Evolutionary conservation across 1,140 invertebrate genomes (phyloP), one percentile per base, ranked within the genome.

Genomic region (Microplitis demolitor): DNA sequence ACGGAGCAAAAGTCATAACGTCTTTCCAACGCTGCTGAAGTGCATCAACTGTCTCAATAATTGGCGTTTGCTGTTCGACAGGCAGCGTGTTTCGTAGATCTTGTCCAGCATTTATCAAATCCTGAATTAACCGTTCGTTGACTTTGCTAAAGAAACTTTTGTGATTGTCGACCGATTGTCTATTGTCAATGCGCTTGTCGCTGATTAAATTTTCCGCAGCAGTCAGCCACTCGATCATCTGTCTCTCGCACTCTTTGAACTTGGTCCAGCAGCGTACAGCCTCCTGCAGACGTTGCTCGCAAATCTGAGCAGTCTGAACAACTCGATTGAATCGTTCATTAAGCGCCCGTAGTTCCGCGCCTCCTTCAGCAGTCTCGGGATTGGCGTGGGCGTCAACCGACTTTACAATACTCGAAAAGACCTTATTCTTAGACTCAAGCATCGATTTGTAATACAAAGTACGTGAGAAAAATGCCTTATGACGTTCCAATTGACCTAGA

Each of bases 341-440:
- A 0, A 97, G 81, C 63, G 93, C 88, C 35, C 91, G 89, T 90
- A 98, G 93, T 16, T 91, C 90, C 1, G 88, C 84, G 5, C 92
- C 90, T 73, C 93, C 91, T 14, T 93, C 91, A 0, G 89, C 89
- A 3, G 92, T 92, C 77, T 95, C 92, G 4, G 93, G 92, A 71
- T 92, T 91, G 74, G 92, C 91, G 70, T 91, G 88, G 64, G 78
- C 79, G 60, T 93, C 91, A 3, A 94, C 91, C 0, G 93, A 90
- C 78, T 93, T 93, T 0, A 94, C 88, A n/a, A 98, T 93, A 78
- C 92, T 96, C 74, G 92, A 91, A 84, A 96, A 93, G n/a, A 97
- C 92, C 87, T 97, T 97, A 83, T 97, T 97, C 85, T 97, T 97
- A 78, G 94, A 97, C 77, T 97, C 96, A 53, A 98, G 82, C 93